Conservation (phyloP, 1,140 invertebrate species). For the Pogonomyrmex californicus region DNA sequence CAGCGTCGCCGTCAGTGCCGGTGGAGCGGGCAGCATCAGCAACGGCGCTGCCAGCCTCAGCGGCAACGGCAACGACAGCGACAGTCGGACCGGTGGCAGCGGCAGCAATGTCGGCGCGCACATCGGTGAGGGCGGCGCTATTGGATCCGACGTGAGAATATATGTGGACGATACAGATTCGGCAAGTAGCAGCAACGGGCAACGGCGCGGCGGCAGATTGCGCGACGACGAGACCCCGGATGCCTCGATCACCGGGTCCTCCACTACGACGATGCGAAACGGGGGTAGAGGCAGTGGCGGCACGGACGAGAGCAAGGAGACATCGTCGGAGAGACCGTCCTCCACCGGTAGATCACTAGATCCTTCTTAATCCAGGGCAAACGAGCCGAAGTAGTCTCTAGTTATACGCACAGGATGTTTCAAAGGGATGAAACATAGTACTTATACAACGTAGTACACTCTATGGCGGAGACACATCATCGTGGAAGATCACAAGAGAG, state of each 20-base stretch:
- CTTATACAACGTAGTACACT: not conserved
- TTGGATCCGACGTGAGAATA: conserved; percentile 76
- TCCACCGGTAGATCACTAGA: conserved; percentile 27
- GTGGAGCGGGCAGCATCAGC: conserved; percentile 23
- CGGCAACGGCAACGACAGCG: conserved; percentile 7
- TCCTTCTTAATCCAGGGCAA: conserved; percentile 67
- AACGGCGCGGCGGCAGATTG: conserved; percentile 3
- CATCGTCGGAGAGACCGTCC: conserved; percentile 39
- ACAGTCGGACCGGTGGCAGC: not conserved
- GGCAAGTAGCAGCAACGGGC: conserved; percentile 73
- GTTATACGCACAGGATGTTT: conserved; percentile 42
- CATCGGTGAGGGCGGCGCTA: conserved; percentile 50
- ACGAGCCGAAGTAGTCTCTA: conserved; percentile 32
- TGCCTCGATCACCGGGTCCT: conserved; percentile 35
- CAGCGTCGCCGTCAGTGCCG: conserved; percentile 1
- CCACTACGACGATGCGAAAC: conserved; percentile 29
- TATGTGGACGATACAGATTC: conserved; percentile 81
- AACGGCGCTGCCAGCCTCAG: conserved; percentile 3
- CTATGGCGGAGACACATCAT: conserved; percentile 11
- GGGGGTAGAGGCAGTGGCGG: conserved; percentile 1
- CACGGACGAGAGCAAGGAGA: conserved; percentile 40
- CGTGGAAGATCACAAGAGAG: conserved; percentile 25
- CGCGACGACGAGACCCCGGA: conserved; percentile 49
- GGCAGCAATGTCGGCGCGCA: conserved; percentile 49
- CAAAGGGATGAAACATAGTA: conserved; percentile 3